Evolutionary conservation across 2,113 vertebrate species (phyloP).

Genomic region (Clarias macrocephalus): DNA sequence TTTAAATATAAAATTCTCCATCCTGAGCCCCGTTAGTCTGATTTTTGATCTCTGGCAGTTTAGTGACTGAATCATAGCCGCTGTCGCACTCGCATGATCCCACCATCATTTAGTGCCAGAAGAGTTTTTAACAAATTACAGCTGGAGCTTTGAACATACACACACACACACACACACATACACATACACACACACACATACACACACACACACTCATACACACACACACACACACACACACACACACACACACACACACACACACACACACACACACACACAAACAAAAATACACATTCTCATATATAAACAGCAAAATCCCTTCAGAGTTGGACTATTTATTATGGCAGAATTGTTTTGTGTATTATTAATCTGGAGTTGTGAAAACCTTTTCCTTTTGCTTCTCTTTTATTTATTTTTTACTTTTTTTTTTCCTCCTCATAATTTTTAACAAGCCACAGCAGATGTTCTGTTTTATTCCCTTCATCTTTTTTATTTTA

Average conservation of each 20-base stretch:
- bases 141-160: background rate
- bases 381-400: background rate
- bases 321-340: background rate
- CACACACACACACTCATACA: background rate
- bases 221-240: background rate
- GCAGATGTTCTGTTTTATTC: background rate
- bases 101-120: slow-evolving; percentile 24
- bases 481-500: background rate
- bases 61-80: background rate
- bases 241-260: too few relatives aligned
- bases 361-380: background rate
- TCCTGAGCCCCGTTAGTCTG: background rate
- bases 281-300: background rate
- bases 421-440: background rate
- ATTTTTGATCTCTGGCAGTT: background rate
- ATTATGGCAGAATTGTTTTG: background rate
- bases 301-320: background rate
- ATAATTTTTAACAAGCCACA: too few relatives aligned
- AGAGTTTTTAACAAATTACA: slow-evolving; percentile 32
- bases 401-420: background rate
- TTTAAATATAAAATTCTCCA: background rate
- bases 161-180: background rate
- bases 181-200: background rate
- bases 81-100: background rate
- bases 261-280: background rate